Conservation (phyloP, 2,888 invertebrate genomes). For the Smittia aterrima region DNA sequence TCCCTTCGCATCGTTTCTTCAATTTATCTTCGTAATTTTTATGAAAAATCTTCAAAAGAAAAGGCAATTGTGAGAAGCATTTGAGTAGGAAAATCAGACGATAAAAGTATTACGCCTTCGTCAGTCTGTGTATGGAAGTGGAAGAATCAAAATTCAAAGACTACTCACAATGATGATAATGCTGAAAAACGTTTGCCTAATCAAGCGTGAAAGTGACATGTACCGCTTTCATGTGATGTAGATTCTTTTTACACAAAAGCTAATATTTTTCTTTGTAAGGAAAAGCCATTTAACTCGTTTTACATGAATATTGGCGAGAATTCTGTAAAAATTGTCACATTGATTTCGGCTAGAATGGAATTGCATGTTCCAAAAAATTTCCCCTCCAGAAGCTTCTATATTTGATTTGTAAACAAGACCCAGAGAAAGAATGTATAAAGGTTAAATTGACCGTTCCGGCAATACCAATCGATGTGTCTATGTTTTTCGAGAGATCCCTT, state of each 20-base stretch:
- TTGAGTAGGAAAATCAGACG: slow-evolving; percentile 11
- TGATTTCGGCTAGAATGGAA: background rate
- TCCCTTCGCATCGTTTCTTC: background rate
- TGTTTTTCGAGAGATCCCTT: slow-evolving; percentile 18
- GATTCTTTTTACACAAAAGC: background rate
- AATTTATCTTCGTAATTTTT: background rate
- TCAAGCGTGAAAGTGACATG: slow-evolving; percentile 42
- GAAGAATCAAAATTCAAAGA: background rate
- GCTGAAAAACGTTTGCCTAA: slow-evolving; percentile 37
- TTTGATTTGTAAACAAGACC: slow-evolving; percentile 39
- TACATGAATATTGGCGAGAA: background rate
- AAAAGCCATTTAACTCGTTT: background rate
- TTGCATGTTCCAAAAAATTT: too few species aligned
- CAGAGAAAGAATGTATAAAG: slow-evolving; percentile 25
- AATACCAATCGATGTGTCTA: slow-evolving; percentile 18
- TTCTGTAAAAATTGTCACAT: background rate
- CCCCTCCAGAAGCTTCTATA: too few species aligned
- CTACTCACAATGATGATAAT: slow-evolving; percentile 5
- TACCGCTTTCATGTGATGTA: slow-evolving; percentile 21
- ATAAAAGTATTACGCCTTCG: slow-evolving; percentile 16
- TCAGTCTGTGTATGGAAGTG: background rate
- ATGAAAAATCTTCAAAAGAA: background rate
- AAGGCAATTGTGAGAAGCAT: background rate
- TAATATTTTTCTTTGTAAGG: background rate
- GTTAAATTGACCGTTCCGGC: slow-evolving; percentile 38